A percentile compares a stretch with the other conserved stretches of the same genome.
Conservation (phyloP, 2,888 invertebrate species). For the Eueremaeus valkanovi region DNA sequence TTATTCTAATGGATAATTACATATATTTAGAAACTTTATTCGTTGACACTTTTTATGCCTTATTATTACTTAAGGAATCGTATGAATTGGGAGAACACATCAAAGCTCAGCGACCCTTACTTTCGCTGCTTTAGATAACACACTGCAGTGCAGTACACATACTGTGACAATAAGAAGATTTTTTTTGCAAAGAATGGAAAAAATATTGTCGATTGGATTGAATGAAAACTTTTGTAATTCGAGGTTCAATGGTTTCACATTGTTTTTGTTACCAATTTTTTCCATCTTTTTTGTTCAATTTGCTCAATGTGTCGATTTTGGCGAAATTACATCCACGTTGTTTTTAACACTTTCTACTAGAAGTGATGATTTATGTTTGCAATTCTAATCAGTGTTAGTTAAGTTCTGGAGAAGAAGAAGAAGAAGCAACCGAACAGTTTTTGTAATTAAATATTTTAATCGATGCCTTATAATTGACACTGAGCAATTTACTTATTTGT, state of each 20-base stretch:
- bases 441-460: too few species aligned
- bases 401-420: too few species aligned
- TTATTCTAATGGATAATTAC: slow-evolving; percentile 2
- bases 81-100: background rate
- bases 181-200: background rate
- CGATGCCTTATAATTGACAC: too few species aligned
- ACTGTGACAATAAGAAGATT: background rate
- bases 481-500: too few species aligned
- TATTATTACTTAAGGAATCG: background rate
- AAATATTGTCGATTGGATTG: slow-evolving; percentile 4
- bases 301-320: background rate
- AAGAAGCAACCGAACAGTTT: too few species aligned
- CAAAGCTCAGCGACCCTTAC: slow-evolving; percentile 31
- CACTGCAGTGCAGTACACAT: background rate
- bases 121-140: background rate
- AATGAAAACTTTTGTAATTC: background rate
- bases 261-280: background rate
- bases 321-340: too few species aligned
- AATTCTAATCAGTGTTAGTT: too few species aligned
- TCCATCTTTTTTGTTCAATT: background rate
- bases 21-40: background rate
- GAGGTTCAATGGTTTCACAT: slow-evolving; percentile 11
- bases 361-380: too few species aligned
- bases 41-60: background rate
- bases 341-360: too few species aligned